Conservation (phyloP, 2,888 invertebrate species). For the Actias luna region DNA sequence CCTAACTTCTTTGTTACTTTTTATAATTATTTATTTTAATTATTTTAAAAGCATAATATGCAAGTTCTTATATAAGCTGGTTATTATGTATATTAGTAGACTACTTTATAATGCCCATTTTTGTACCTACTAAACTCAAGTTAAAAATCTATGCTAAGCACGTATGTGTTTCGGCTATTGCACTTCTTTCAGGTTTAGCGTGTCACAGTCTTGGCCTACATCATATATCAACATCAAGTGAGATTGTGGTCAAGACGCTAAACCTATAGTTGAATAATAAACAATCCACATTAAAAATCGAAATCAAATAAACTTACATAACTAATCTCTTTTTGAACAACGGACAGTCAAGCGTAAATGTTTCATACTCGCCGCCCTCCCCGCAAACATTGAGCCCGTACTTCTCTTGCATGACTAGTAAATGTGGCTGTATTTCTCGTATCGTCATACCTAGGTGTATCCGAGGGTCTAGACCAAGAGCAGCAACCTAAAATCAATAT, state of each 20-base stretch:
- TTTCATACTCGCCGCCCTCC: conserved; percentile 99
- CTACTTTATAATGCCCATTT: too few species aligned
- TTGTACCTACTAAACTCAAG: too few species aligned
- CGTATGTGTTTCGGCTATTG: too few species aligned
- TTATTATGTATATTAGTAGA: too few species aligned
- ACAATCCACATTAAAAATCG: too few species aligned
- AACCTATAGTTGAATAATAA: too few species aligned
- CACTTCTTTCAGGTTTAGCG: too few species aligned
- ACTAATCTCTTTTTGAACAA: conserved; percentile 94
- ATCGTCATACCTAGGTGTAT: conserved; percentile 94
- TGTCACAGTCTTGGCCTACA: too few species aligned
- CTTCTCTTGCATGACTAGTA: conserved; percentile 94
- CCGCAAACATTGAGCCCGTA: conserved; percentile 98
- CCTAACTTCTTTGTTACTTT: neutral
- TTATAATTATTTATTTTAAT: neutral
- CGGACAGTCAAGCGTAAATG: conserved; percentile 98
- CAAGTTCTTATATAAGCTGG: too few species aligned
- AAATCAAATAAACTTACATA: conserved; percentile 87
- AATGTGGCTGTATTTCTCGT: conserved; percentile 92
- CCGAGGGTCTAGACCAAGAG: conserved; percentile 92
- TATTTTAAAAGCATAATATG: neutral
- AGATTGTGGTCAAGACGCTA: too few species aligned
- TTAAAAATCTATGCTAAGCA: too few species aligned
- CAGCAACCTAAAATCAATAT: conserved; percentile 81
- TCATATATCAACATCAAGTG: too few species aligned